phyloP scores from a whole-genome alignment of 2,888 invertebrate species.

The Byasa hedistus region DNA sequence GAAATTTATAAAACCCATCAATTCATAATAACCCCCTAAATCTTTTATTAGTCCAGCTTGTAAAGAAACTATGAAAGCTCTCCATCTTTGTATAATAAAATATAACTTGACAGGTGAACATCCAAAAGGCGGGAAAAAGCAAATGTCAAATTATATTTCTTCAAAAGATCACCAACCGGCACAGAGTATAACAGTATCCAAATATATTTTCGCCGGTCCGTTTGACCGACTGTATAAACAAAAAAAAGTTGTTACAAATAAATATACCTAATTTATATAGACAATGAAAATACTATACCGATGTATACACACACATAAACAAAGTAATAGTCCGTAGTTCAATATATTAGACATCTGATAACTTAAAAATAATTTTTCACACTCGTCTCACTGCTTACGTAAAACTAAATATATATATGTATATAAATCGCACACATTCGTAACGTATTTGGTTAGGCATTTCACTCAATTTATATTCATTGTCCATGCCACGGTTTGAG shows the following conservation, averaged over 20 bases:
- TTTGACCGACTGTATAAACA: constrained; percentile 3
- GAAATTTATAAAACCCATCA: constrained; percentile 26
- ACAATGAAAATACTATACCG: constrained; percentile 16
- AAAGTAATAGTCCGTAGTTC: constrained; percentile 11
- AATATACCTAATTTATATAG: constrained; percentile 10
- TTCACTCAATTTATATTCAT: constrained; percentile 1
- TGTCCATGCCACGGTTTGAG: constrained; percentile 5
- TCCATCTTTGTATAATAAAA: neutral
- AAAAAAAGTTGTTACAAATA: constrained; percentile 12
- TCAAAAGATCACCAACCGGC: neutral
- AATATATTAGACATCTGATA: constrained; percentile 30
- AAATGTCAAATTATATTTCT: constrained; percentile 15
- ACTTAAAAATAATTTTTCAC: constrained; percentile 24
- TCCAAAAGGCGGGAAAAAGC: constrained; percentile 9
- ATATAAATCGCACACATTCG: constrained; percentile 4
- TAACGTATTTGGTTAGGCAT: constrained; percentile 24
- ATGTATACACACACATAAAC: constrained; percentile 17
- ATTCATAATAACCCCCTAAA: constrained; percentile 20
- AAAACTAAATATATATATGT: neutral
- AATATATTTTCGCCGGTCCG: neutral
- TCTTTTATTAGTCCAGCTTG: constrained; percentile 25
- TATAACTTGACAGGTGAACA: constrained; percentile 17
- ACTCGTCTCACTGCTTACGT: neutral
- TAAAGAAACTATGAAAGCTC: constrained; percentile 1
- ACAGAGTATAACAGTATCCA: constrained; percentile 11